Conservation (phyloP, 2,113 vertebrate genomes). For the Galemys pyrenaicus region DNA sequence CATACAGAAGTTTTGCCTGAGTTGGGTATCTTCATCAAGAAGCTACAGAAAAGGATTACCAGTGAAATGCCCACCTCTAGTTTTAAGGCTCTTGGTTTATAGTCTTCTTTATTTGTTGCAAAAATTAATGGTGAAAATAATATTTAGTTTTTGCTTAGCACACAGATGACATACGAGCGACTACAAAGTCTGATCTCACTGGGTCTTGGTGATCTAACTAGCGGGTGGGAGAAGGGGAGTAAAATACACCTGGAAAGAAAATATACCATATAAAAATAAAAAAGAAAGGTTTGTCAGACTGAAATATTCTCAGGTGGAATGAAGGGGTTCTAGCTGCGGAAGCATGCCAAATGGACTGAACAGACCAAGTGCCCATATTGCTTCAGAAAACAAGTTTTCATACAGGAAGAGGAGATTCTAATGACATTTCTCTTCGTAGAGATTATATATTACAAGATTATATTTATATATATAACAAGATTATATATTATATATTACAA, state of each 20-base stretch:
- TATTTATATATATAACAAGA: too few relatives aligned
- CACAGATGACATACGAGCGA: conserved; percentile 15
- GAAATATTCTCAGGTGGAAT: conserved; percentile 13
- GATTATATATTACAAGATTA: background rate
- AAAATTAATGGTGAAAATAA: conserved; percentile 48
- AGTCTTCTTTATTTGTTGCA: conserved; percentile 60
- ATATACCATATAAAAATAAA: conserved; percentile 41
- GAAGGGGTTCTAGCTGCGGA: conserved; percentile 6
- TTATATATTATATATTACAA: background rate
- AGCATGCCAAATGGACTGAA: background rate
- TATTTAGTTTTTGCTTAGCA: conserved; percentile 41
- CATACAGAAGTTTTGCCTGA: conserved; percentile 87
- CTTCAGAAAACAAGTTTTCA: conserved; percentile 49
- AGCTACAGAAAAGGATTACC: conserved; percentile 66
- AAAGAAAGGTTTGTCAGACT: conserved; percentile 28
- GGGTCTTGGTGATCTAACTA: conserved; percentile 36
- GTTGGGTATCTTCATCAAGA: conserved; percentile 84
- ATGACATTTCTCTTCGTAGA: background rate
- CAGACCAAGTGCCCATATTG: background rate
- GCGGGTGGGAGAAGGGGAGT: too few relatives aligned
- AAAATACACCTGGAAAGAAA: conserved; percentile 64
- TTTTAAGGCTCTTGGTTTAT: conserved; percentile 69
- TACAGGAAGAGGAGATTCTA: background rate
- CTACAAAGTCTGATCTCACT: conserved; percentile 41
- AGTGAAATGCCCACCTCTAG: conserved; percentile 70